phyloP scores from a whole-genome alignment of 1,140 invertebrate species.

The Pachyrhynchus sulphureomaculatus region DNA sequence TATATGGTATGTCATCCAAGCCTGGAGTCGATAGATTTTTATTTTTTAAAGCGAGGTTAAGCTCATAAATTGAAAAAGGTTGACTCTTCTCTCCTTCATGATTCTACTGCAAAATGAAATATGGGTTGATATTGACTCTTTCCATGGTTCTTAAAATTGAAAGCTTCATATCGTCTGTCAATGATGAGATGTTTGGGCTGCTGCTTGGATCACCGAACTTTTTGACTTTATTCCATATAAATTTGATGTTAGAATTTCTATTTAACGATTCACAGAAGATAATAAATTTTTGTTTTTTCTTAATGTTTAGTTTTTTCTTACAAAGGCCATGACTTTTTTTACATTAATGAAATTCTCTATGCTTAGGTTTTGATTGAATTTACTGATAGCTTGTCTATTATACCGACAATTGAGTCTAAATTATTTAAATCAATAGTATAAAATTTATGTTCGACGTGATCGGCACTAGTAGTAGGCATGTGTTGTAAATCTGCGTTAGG shows the following conservation, averaged over 20 bases:
- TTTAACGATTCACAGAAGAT: neutral
- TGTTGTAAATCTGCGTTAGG: neutral
- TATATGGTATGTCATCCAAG: conserved; percentile 3
- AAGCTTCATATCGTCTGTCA: neutral
- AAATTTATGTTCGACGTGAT: no score
- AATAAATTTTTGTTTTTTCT: neutral
- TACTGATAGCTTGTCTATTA: neutral
- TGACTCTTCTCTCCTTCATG: no score
- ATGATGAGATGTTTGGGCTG: neutral
- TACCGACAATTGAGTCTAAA: no score
- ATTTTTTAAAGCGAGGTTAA: no score
- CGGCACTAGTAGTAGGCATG: no score
- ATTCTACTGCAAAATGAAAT: neutral
- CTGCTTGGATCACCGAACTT: no score
- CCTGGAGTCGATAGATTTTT: conserved; percentile 2
- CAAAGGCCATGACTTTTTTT: neutral
- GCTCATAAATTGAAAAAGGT: no score
- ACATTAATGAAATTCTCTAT: neutral
- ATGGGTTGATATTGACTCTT: neutral
- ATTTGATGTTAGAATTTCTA: neutral
- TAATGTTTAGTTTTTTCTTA: no score
- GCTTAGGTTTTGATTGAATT: neutral
- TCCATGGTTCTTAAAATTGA: neutral
- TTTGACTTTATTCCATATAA: neutral
- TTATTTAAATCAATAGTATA: no score